Base-by-base conservation (phyloP, 2,888 invertebrate genomes). In the Noctua pronuba region DNA sequence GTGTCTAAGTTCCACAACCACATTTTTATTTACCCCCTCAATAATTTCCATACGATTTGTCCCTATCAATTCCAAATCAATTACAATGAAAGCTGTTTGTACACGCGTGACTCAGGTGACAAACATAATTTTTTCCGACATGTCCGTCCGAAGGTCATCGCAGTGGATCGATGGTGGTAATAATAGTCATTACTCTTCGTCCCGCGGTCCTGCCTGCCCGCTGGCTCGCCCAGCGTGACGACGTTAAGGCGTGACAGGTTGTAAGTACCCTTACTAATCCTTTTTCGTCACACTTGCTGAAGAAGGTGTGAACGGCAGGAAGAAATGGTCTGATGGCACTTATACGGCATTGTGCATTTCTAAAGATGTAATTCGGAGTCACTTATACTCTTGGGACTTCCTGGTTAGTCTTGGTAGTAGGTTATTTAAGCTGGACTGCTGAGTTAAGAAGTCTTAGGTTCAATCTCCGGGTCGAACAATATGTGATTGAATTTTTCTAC, bases 161-260 rank as follows among this genome's bases (percentile, higher is more conserved):
- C 11, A 21, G 74, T 83, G 88, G 92, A 92, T 92, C 88, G 88
- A 88, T 88, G 67, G 70, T 75, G 13, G 77, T 90, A 90, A 91
- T 89, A 86, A 89, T 88, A 90, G 90, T 88, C 90, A 91, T 91
- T 91, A 91, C 79, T 68, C 86, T 81, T 73, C 73, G 65, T 49
- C 60, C 71, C 78, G 24, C 62, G 21, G 35, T 52, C 49, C 69
- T 28, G 16, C 58, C 55, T 8, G 55, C 41, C 67, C 44, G n/a
- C 74, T 49, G 10, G 55, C 75, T 65, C 44, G 66, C 73, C 80
- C 75, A 71, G 72, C 74, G 84, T 76, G 80, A 77, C 77, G 77
- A 77, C 11, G 31, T 77, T 77, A 66, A 73, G 67, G 73, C 62
- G 62, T 73, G 70, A 55, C 73, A 75, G 49, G 44, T 52, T 21